Conservation (phyloP, 2,888 invertebrate genomes). For the Drosophila emarginata region DNA sequence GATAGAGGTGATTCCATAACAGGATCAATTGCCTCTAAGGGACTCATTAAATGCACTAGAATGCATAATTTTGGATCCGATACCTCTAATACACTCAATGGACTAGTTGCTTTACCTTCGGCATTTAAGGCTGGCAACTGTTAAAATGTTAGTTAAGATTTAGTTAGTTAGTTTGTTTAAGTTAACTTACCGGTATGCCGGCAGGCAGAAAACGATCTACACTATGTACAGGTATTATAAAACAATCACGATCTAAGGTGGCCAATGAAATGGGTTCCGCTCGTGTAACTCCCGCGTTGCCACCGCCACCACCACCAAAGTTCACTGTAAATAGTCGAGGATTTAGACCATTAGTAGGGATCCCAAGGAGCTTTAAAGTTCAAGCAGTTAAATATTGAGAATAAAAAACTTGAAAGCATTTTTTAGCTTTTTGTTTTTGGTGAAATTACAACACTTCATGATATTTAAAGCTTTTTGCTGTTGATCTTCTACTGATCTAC, state of each 20-base stretch:
- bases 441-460: constrained; percentile 20
- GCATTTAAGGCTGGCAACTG: constrained; percentile 87
- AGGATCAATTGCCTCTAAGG: constrained; percentile 92
- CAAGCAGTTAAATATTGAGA: not conserved
- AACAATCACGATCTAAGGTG: constrained; percentile 93
- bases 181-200: constrained; percentile 89
- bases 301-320: constrained; percentile 61
- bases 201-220: constrained; percentile 94
- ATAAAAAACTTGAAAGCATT: constrained; percentile 2
- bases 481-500: not conserved
- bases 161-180: constrained; percentile 12
- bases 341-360: not conserved
- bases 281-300: constrained; percentile 71
- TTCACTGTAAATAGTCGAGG: constrained; percentile 72
- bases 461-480: constrained; percentile 6
- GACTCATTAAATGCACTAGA: constrained; percentile 94
- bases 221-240: constrained; percentile 95
- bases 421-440: not conserved
- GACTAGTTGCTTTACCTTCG: constrained; percentile 83
- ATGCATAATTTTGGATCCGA: constrained; percentile 95
- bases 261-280: constrained; percentile 90
- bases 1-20: constrained; percentile 92
- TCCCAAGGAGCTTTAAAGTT: not conserved
- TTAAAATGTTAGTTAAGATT: not conserved
- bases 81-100: constrained; percentile 90